Conservation (phyloP, 2,888 invertebrate species). For the Cetonia aurata region DNA sequence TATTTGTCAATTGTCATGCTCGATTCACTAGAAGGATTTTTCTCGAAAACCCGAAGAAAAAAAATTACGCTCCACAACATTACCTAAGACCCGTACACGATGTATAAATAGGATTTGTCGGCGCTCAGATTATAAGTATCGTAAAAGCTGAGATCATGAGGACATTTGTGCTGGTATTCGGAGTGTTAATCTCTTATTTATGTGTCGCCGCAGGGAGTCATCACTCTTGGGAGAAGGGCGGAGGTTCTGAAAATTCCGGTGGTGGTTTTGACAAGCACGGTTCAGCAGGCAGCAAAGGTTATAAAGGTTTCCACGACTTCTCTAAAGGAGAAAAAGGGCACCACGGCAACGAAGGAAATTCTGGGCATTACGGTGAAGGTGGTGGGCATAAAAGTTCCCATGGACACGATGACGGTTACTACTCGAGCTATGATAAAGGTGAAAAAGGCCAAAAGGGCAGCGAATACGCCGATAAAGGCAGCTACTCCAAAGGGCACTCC, state of each 20-base stretch:
- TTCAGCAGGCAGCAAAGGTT: constrained; percentile 76
- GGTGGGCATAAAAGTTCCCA: constrained; percentile 73
- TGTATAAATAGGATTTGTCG: constrained; percentile 16
- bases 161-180: constrained; percentile 7
- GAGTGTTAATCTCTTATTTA: neutral
- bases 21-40: constrained; percentile 23
- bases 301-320: constrained; percentile 75
- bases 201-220: neutral
- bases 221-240: constrained; percentile 66
- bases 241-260: constrained; percentile 69
- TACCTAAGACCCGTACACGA: neutral
- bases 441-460: constrained; percentile 76
- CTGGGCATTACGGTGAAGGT: constrained; percentile 73
- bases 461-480: constrained; percentile 78
- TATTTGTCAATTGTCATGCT: constrained; percentile 35
- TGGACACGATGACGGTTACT: constrained; percentile 74
- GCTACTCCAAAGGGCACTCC: constrained; percentile 85
- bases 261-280: constrained; percentile 72
- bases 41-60: neutral
- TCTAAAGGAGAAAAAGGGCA: constrained; percentile 76
- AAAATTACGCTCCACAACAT: neutral
- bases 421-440: constrained; percentile 74
- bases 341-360: constrained; percentile 77
- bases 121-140: constrained; percentile 61
- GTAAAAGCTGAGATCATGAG: constrained; percentile 55